phyloP scores from a whole-genome alignment of 1,140 invertebrate genomes.

The Bombus sibiricus region DNA sequence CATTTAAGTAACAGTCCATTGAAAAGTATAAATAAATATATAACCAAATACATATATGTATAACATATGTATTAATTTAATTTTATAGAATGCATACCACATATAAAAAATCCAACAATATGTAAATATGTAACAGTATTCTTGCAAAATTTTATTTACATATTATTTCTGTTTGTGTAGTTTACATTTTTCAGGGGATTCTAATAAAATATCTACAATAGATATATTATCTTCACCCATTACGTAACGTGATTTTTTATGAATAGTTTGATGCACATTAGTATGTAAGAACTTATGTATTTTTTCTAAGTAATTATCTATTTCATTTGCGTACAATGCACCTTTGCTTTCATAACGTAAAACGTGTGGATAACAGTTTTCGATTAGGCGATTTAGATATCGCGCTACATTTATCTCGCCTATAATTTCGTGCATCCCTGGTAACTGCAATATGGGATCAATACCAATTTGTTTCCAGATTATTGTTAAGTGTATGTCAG shows the following conservation, averaged over 20 bases:
- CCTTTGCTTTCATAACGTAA: constrained; percentile 80
- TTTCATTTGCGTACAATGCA: constrained; percentile 74
- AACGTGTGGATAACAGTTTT: constrained; percentile 68
- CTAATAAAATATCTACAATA: constrained; percentile 72
- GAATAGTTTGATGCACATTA: constrained; percentile 25
- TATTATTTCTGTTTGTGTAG: background rate
- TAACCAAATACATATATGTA: background rate
- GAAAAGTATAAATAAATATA: background rate
- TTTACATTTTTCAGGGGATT: constrained; percentile 49
- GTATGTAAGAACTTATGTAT: constrained; percentile 69
- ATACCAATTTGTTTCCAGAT: constrained; percentile 82
- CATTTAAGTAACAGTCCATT: background rate
- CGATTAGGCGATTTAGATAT: constrained; percentile 82
- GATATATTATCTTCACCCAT: constrained; percentile 70
- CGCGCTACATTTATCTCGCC: constrained; percentile 83
- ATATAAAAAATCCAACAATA: background rate
- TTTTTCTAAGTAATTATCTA: constrained; percentile 83
- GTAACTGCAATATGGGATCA: constrained; percentile 78
- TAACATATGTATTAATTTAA: background rate
- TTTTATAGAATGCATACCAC: background rate
- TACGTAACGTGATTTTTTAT: constrained; percentile 58
- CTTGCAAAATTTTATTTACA: background rate
- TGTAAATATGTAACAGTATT: background rate
- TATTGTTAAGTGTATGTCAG: constrained; percentile 75
- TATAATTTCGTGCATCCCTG: constrained; percentile 75